Evolutionary conservation across 2,888 invertebrate genomes (phyloP).

Genomic region (Vanessa cardui): DNA sequence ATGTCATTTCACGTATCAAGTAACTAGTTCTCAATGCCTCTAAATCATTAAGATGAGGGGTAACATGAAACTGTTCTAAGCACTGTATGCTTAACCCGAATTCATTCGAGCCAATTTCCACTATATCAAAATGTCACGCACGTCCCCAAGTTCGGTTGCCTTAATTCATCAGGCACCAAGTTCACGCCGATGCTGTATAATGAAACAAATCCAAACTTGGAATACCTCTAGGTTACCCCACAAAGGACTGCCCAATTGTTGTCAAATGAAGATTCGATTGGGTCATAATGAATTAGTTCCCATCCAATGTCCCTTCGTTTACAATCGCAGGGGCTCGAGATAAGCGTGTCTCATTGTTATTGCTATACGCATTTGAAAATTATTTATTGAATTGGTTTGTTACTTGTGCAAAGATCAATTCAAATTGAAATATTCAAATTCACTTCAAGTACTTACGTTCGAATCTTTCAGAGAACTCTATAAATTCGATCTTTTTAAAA

Average conservation of each 20-base stretch:
- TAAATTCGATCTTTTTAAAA: no score
- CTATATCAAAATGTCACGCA: slow-evolving; percentile 45
- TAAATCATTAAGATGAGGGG: slow-evolving; percentile 3
- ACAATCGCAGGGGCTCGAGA: slow-evolving; percentile 50
- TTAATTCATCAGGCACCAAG: slow-evolving; percentile 44
- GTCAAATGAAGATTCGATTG: slow-evolving; percentile 81
- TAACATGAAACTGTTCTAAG: background rate
- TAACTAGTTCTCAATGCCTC: background rate
- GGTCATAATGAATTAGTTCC: slow-evolving; percentile 61
- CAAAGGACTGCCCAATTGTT: slow-evolving; percentile 73
- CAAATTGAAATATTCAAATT: no score
- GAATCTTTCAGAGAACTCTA: no score
- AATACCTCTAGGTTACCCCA: slow-evolving; percentile 53
- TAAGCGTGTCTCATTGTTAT: slow-evolving; percentile 58
- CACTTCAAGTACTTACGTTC: no score
- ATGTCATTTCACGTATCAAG: background rate
- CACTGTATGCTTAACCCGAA: slow-evolving; percentile 29
- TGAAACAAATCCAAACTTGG: slow-evolving; percentile 58
- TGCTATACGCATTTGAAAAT: slow-evolving; percentile 48
- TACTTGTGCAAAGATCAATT: background rate
- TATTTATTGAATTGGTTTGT: slow-evolving; percentile 26
- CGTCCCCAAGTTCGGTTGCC: slow-evolving; percentile 41
- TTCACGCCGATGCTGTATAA: slow-evolving; percentile 46
- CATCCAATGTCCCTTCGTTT: slow-evolving; percentile 63
- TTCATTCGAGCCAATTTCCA: slow-evolving; percentile 36